These are phyloP conservation scores for Neotragus moschatus DNA, from an alignment of 2,113 vertebrate genomes.

Conservation along the genomic window DNA sequence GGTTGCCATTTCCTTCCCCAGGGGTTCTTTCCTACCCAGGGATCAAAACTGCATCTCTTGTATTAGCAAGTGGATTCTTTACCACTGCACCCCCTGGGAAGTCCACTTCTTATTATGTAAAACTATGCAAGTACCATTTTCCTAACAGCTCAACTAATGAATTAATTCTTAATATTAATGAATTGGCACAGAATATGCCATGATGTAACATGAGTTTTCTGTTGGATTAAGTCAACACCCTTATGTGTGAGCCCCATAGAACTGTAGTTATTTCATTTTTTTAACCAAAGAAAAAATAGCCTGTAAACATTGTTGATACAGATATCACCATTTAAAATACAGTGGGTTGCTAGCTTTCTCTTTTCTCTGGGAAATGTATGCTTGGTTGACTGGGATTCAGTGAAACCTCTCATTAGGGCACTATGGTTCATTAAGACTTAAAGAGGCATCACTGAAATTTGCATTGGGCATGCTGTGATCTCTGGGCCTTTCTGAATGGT, in stretches of 20 bases:
- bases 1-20: not conserved
- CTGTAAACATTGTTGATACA: conserved; percentile 35
- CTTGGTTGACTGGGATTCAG: conserved; percentile 73
- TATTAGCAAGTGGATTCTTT: not conserved
- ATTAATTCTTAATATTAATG: not conserved
- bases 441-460: conserved; percentile 79
- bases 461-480: conserved; percentile 77
- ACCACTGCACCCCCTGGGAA: not conserved
- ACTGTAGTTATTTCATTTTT: not conserved
- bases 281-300: conserved; percentile 39
- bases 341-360: conserved; percentile 68
- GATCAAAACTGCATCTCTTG: not conserved
- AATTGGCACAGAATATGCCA: not conserved
- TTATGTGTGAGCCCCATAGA: not conserved
- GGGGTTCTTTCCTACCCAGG: not conserved
- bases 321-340: conserved; percentile 63
- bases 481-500: conserved; percentile 51
- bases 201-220: not conserved
- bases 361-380: conserved; percentile 72
- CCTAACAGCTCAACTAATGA: not conserved
- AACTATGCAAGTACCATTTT: not conserved
- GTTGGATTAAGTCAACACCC: not conserved
- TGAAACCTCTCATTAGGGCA: conserved; percentile 82
- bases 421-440: conserved; percentile 80
- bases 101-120: not conserved